Conservation (phyloP, 37 sponge, comb jelly and placozoan species). For the Aplysina aerophoba region DNA sequence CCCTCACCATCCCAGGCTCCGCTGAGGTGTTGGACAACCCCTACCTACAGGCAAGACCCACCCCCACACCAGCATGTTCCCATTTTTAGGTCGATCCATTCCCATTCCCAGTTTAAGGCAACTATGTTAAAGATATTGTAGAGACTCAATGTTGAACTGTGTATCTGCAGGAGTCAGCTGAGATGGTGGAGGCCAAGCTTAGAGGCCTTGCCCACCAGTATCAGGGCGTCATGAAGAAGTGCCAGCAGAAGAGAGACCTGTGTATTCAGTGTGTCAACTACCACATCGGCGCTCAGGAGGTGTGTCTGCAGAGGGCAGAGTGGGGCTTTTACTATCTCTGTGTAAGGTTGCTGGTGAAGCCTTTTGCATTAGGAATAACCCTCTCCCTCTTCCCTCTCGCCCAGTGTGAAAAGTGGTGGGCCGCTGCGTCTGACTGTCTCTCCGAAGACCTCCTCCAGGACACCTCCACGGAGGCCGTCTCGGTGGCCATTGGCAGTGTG, state of each 20-base stretch:
- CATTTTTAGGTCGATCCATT: neutral
- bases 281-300: constrained; percentile 63
- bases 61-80: neutral
- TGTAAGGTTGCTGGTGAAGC: too few relatives aligned
- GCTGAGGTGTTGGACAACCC: constrained; percentile 19
- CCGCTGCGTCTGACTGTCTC: neutral
- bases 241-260: constrained; percentile 82
- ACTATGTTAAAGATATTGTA: too few relatives aligned
- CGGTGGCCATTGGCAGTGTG: constrained; percentile 12
- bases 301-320: constrained; percentile 36
- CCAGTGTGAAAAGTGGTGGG: constrained; percentile 35
- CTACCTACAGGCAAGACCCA: neutral
- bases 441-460: neutral
- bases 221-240: constrained; percentile 51
- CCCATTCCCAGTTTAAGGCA: neutral
- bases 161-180: neutral
- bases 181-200: constrained; percentile 9
- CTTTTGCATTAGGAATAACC: neutral
- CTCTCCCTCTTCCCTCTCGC: neutral
- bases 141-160: neutral
- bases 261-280: constrained; percentile 70
- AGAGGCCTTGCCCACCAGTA: constrained; percentile 40
- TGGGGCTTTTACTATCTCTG: too few relatives aligned
- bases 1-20: constrained; percentile 2
- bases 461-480: neutral